Conservation (phyloP, 1,140 invertebrate species). For the Teleopsis dalmanni region DNA sequence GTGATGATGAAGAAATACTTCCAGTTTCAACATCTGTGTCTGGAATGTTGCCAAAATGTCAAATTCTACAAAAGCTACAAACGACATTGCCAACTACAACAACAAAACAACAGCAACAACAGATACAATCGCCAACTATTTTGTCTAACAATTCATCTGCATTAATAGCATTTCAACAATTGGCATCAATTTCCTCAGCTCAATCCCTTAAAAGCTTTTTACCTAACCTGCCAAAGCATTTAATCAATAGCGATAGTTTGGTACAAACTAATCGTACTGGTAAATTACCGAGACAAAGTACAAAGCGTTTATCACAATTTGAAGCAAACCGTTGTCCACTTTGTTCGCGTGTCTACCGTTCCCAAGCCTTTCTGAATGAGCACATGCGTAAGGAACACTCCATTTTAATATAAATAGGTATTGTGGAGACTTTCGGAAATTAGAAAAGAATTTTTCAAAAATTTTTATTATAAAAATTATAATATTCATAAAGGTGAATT, state of each 20-base stretch:
- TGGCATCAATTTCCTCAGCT: conserved; percentile 38
- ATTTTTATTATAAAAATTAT: too few species aligned
- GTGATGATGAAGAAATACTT: too few species aligned
- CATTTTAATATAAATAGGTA: conserved; percentile 33
- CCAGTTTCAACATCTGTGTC: too few species aligned
- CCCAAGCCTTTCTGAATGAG: conserved; percentile 40
- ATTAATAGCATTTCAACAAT: conserved; percentile 33
- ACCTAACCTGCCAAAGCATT: conserved; percentile 24
- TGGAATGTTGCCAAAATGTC: too few species aligned
- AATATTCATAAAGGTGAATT: too few species aligned
- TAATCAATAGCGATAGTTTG: conserved; percentile 25
- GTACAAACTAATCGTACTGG: conserved; percentile 19
- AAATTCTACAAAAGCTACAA: too few species aligned
- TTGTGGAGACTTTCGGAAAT: background rate
- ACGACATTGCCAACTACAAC: too few species aligned
- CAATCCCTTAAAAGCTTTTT: conserved; percentile 32
- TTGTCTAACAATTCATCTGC: conserved; percentile 25
- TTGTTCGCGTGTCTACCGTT: conserved; percentile 34
- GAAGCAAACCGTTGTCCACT: conserved; percentile 41
- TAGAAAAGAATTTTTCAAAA: too few species aligned
- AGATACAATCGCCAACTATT: too few species aligned
- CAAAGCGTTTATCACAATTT: conserved; percentile 25
- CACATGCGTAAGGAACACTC: conserved; percentile 43
- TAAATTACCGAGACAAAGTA: conserved; percentile 25
- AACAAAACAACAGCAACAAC: too few species aligned